phyloP scores from a whole-genome alignment of 2,113 vertebrate species.

The Mungos mungo region DNA sequence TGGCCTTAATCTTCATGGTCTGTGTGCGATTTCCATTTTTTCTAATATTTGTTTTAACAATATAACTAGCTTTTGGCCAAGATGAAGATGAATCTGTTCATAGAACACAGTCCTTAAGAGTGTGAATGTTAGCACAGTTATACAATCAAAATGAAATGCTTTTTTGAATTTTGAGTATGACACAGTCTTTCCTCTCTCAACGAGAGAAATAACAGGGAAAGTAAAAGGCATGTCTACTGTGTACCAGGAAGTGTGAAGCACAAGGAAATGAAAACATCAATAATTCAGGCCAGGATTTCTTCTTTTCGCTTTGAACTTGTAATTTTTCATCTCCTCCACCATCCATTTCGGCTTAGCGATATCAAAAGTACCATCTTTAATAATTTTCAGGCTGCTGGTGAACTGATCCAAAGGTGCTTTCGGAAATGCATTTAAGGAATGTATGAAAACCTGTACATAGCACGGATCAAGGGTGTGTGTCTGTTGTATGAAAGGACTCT shows the following conservation, averaged over 20 bases:
- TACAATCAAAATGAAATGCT: background rate
- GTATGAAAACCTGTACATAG: conserved; percentile 27
- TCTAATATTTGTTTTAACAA: conserved; percentile 49
- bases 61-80: background rate
- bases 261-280: background rate
- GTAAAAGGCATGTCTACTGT: background rate
- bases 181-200: background rate
- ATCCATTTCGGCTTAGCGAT: conserved; percentile 31
- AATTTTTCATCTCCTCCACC: conserved; percentile 27
- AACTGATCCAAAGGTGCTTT: background rate
- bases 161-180: background rate
- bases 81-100: background rate
- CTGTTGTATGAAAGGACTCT: background rate
- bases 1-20: conserved; percentile 42
- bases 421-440: conserved; percentile 33
- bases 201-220: background rate
- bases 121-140: conserved; percentile 12
- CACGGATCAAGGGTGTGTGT: background rate
- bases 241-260: background rate
- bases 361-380: conserved; percentile 51
- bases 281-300: background rate
- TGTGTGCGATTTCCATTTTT: conserved; percentile 18
- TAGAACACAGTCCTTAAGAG: background rate
- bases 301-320: conserved; percentile 19
- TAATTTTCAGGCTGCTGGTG: conserved; percentile 13